A percentile compares a stretch with the other conserved stretches of the same genome.
These are phyloP conservation scores for Brachyrhaphis roseni DNA, from an alignment of 2,797 vertebrate genomes.

Conservation along the genomic window DNA sequence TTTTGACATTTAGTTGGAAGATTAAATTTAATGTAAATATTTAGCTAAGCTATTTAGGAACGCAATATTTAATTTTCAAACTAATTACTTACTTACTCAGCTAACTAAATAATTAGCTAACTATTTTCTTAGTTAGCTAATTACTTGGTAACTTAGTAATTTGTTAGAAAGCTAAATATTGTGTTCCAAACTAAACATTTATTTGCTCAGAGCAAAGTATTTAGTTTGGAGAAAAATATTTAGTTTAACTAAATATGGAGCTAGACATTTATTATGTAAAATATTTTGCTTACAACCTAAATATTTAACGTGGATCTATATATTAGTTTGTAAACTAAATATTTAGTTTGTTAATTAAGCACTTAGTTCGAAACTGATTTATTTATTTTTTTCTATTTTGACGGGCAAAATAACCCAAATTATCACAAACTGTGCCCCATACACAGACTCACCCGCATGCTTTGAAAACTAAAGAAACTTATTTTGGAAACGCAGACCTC, in stretches of 20 bases:
- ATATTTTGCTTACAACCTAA: background rate
- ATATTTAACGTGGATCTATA: background rate
- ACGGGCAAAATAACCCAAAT: background rate
- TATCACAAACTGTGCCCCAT: background rate
- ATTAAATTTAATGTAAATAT: too few species aligned
- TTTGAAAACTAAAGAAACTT: background rate
- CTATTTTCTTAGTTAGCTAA: too few species aligned
- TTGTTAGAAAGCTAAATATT: too few species aligned
- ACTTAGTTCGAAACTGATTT: background rate
- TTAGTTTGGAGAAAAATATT: background rate
- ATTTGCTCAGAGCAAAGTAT: background rate
- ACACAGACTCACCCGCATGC: background rate
- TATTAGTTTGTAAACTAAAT: background rate
- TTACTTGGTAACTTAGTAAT: too few species aligned
- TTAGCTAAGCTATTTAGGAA: too few species aligned
- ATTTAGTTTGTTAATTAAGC: background rate
- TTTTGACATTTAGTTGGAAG: background rate
- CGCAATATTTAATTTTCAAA: too few species aligned
- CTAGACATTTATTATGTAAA: background rate
- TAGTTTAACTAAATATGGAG: background rate
- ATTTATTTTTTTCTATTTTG: background rate
- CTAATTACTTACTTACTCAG: too few species aligned
- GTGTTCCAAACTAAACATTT: background rate
- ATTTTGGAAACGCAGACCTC: background rate
- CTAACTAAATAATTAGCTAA: too few species aligned